A percentile compares a stretch with the other conserved stretches of the same genome.
These are phyloP conservation scores for Prietella phreatophila DNA, from an alignment of 2,113 vertebrate species.

Conservation along the genomic window DNA sequence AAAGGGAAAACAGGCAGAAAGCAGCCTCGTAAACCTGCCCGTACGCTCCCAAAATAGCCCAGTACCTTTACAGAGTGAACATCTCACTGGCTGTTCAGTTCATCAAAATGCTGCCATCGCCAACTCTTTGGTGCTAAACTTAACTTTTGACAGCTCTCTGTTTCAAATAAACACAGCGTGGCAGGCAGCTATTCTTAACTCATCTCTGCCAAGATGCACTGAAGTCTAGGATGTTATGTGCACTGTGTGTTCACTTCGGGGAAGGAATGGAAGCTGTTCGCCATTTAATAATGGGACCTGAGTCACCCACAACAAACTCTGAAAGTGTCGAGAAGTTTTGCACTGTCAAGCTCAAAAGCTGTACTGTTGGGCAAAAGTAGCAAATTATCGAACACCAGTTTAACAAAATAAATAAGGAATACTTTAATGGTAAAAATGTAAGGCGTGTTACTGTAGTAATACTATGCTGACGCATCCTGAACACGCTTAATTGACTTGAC, in stretches of 20 bases:
- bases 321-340: slow-evolving; percentile 28
- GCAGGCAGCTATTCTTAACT: slow-evolving; percentile 53
- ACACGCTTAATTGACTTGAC: neutral
- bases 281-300: slow-evolving; percentile 23
- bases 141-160: slow-evolving; percentile 68
- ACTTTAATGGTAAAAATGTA: neutral
- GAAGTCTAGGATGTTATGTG: slow-evolving; percentile 26
- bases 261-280: slow-evolving; percentile 15
- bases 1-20: slow-evolving; percentile 60
- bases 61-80: slow-evolving; percentile 59
- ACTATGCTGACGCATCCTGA: neutral
- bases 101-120: slow-evolving; percentile 60
- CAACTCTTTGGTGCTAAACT: slow-evolving; percentile 62
- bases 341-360: neutral
- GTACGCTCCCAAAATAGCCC: slow-evolving; percentile 38
- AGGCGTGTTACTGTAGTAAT: neutral
- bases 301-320: slow-evolving; percentile 28
- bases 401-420: neutral
- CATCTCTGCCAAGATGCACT: slow-evolving; percentile 21
- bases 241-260: neutral
- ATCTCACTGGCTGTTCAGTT: slow-evolving; percentile 65
- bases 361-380: neutral
- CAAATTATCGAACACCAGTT: neutral
- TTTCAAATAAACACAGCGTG: slow-evolving; percentile 56
- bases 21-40: slow-evolving; percentile 58